Evolutionary conservation across 2,888 invertebrate species (phyloP).

Genomic region (Lysandra coridon): DNA sequence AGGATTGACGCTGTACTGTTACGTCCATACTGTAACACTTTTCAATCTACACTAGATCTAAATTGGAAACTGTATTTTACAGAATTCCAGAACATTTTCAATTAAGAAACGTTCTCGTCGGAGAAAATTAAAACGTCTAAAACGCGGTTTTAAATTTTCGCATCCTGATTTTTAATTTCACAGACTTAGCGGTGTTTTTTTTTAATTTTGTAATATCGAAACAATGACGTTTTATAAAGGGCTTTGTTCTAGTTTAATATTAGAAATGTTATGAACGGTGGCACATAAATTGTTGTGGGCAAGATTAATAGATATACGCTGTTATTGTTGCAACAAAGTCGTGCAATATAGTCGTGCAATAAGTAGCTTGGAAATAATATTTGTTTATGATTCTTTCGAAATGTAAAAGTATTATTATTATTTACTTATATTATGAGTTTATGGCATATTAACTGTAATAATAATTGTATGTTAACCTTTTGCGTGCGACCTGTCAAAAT

Average conservation of each 20-base stretch:
- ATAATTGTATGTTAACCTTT: too few species aligned
- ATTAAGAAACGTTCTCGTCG: constrained; percentile 4
- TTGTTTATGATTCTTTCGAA: too few species aligned
- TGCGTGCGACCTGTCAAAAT: too few species aligned
- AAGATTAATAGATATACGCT: too few species aligned
- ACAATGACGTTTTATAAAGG: neutral
- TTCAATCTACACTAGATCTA: constrained; percentile 16
- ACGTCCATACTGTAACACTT: neutral
- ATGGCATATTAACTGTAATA: too few species aligned
- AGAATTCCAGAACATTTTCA: constrained; percentile 6
- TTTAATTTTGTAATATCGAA: neutral
- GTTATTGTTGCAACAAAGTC: neutral
- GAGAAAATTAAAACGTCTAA: constrained; percentile 1
- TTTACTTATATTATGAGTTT: too few species aligned
- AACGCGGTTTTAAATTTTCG: neutral
- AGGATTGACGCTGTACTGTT: neutral
- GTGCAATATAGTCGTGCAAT: too few species aligned
- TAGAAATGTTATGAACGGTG: neutral
- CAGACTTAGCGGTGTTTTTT: neutral
- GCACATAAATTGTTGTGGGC: too few species aligned
- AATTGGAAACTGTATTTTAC: constrained; percentile 21
- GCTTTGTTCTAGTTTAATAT: neutral
- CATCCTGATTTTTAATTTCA: constrained; percentile 1
- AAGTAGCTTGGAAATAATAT: too few species aligned
- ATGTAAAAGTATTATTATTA: too few species aligned